A percentile compares a stretch with the other conserved stretches of the same genome.
Evolutionary conservation across 2,888 invertebrate genomes (phyloP).

Genomic region (Eilema caniola): DNA sequence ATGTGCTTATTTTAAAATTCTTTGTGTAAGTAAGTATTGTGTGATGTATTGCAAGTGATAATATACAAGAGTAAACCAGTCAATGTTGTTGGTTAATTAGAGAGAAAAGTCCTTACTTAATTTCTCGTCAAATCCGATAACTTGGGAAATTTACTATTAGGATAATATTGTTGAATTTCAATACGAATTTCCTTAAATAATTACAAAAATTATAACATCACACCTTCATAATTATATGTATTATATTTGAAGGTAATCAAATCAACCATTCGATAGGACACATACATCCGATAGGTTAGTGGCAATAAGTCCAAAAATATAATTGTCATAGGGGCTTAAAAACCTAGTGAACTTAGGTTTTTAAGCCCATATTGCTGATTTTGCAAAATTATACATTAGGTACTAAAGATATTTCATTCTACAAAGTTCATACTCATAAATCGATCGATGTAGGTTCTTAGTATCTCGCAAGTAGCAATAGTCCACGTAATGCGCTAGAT

Average conservation of each 20-base stretch:
- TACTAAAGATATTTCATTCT: no score
- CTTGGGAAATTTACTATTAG: background rate
- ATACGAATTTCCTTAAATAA: background rate
- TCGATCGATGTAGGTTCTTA: no score
- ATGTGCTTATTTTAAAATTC: conserved; percentile 20
- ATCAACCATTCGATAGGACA: no score
- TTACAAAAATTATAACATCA: no score
- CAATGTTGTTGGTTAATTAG: background rate
- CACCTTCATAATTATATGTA: no score
- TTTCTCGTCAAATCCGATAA: background rate
- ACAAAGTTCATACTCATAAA: background rate
- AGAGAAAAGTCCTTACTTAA: background rate
- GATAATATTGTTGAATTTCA: background rate
- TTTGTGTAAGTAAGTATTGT: conserved; percentile 5
- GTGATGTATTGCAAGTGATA: background rate
- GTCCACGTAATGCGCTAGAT: background rate
- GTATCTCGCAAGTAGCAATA: background rate
- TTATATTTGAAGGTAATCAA: no score
- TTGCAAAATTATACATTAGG: no score
- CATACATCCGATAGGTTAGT: no score
- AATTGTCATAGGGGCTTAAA: no score
- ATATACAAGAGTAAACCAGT: background rate
- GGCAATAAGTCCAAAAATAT: no score
- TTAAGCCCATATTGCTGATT: no score
- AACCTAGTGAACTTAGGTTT: no score